Conservation (phyloP, 2,888 invertebrate genomes). For the Ecdyonurus torrentis region DNA sequence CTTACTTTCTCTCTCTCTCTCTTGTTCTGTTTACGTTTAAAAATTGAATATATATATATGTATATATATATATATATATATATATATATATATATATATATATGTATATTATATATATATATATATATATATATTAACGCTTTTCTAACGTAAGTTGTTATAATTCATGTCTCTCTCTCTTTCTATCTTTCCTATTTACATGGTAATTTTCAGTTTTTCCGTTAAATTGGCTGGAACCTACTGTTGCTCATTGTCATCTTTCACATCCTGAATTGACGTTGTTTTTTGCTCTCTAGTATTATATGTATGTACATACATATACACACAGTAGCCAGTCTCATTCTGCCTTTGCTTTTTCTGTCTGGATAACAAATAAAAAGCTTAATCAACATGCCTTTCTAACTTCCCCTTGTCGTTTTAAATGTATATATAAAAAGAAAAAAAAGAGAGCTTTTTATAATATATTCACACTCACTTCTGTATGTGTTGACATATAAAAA, state of each 20-base stretch:
- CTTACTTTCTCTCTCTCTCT: no score
- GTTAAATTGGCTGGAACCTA: neutral
- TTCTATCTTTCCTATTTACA: neutral
- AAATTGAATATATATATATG: no score
- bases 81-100: no score
- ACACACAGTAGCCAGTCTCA: no score
- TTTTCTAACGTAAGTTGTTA: neutral
- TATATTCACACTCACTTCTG: neutral
- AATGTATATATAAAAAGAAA: no score
- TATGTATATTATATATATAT: neutral
- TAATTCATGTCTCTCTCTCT: neutral
- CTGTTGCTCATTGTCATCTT: no score
- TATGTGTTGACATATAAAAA: neutral
- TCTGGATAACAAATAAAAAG: neutral
- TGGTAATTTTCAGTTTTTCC: neutral
- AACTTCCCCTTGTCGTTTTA: neutral
- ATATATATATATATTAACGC: neutral
- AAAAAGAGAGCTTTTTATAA: neutral
- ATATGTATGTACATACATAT: no score
- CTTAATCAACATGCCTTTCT: neutral
- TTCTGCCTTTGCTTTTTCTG: no score
- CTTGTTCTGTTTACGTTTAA: no score
- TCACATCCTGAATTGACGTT: neutral
- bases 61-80: no score
- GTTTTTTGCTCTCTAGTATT: neutral